phyloP scores from a whole-genome alignment of 2,888 invertebrate species.

The Conops quadrifasciatus region DNA sequence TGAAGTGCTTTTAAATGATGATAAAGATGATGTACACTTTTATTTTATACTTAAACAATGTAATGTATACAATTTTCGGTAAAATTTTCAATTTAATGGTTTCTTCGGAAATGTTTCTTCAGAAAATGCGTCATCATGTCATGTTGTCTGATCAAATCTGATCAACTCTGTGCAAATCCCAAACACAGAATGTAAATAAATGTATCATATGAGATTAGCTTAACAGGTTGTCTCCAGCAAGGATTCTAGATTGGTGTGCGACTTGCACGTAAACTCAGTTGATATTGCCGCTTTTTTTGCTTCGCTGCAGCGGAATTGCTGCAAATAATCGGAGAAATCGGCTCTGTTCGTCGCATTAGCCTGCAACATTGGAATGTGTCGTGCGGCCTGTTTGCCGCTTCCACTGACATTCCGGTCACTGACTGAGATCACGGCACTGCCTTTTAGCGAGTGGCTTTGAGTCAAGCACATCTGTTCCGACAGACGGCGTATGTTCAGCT shows the following conservation, averaged over 20 bases:
- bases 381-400: constrained; percentile 31
- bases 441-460: constrained; percentile 37
- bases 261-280: constrained; percentile 40
- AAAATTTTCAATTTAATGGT: background rate
- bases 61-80: background rate
- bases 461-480: constrained; percentile 59
- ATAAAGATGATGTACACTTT: background rate
- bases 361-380: constrained; percentile 27
- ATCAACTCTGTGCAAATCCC: background rate
- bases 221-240: constrained; percentile 65
- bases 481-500: constrained; percentile 61
- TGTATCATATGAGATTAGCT: constrained; percentile 17
- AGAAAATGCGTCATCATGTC: background rate
- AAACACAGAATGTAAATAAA: background rate
- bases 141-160: background rate
- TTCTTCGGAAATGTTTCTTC: background rate
- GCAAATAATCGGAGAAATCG: constrained; percentile 52
- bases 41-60: background rate
- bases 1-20: background rate
- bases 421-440: constrained; percentile 45
- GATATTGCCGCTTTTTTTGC: constrained; percentile 47
- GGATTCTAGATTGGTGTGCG: constrained; percentile 54
- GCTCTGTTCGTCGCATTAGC: constrained; percentile 36
- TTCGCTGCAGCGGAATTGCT: constrained; percentile 51
- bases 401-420: constrained; percentile 45